Percentiles rank a stretch among this genome's conserved stretches.
These are phyloP conservation scores for Oxygymnocypris stewartii DNA, from an alignment of 2,113 vertebrate genomes.

Conservation along the genomic window DNA sequence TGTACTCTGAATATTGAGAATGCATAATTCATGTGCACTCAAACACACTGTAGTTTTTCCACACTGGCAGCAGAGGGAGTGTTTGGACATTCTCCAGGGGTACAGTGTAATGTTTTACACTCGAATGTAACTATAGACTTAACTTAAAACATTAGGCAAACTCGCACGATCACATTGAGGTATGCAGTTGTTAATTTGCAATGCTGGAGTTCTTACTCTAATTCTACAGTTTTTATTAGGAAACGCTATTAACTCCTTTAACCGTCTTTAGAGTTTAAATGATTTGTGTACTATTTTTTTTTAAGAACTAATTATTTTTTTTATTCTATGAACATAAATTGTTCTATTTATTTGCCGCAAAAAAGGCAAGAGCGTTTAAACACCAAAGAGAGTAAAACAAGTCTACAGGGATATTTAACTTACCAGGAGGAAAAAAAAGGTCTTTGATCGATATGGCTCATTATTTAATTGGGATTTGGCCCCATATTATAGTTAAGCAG, in stretches of 20 bases:
- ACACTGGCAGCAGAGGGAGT: constrained; percentile 44
- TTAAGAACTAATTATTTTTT: background rate
- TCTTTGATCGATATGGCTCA: background rate
- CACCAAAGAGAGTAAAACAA: background rate
- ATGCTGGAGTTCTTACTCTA: background rate
- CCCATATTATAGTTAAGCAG: background rate
- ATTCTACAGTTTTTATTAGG: background rate
- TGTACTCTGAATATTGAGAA: background rate
- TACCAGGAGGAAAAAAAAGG: background rate
- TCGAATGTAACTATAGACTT: background rate
- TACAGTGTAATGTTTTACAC: background rate
- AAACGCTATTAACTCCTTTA: background rate
- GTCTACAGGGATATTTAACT: background rate
- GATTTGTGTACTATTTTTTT: too few species aligned
- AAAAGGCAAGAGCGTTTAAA: background rate
- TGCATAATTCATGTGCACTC: background rate
- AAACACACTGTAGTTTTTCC: background rate
- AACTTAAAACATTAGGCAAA: background rate
- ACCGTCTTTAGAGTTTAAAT: background rate
- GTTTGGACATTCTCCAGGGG: background rate
- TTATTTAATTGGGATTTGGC: constrained; percentile 16
- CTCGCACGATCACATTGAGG: background rate
- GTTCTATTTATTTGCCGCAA: background rate
- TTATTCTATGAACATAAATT: background rate
- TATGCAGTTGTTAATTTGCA: constrained; percentile 7